Evolutionary conservation across 1,140 invertebrate genomes (phyloP), one percentile per base, ranked within the genome.

Genomic region (Copidosoma floridanum): DNA sequence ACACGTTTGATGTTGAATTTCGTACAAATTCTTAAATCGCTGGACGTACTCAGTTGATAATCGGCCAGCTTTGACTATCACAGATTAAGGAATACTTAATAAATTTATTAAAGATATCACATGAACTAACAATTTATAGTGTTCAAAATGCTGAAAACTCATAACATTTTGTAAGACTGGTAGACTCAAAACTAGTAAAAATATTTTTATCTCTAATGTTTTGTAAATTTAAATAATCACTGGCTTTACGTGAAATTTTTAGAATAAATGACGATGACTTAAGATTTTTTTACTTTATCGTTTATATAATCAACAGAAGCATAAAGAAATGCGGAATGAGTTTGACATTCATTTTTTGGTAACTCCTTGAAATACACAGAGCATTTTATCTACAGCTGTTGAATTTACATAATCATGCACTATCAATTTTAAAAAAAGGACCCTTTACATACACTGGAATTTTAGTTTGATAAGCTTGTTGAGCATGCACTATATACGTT

Each of bases 101-200:
- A 20, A 16, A 43, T 55, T 55, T 4, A 55, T 3, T 8, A 55
- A 16, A 24, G 16, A 32, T 24, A 50, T 50, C 23, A 21, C 46
- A 5, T 20, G 18, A 26, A 58, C 44, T 11, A 58, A 29, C 20
- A 58, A 40, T 50, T 14, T 26, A 29, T 50, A 35, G 23, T 58
- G 46, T 24, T 52, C 10, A 27, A 41, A 52, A 32, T 44, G 35
- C 21, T 52, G 12, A 21, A 21, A 2, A 1, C 14, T 20, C 23
- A 44, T 14, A 44, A 44, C 14, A 23, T 35, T 14, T 43, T 52
- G n/a, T 52, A 59, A 46, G 1, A 59, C n/a, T 3, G 29, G 8
- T 43, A 41, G 23, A 35, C 43, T 24, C 12, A 52, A 59, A 40
- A 51, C 23, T 4, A 59, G 24, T 21, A 59, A 41, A 24, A 47